Percentiles rank a stretch among this genome's conserved stretches.
These are phyloP conservation scores for Dolichallabes microphthalmus DNA, from an alignment of 2,113 vertebrate species.

Conservation along the genomic window DNA sequence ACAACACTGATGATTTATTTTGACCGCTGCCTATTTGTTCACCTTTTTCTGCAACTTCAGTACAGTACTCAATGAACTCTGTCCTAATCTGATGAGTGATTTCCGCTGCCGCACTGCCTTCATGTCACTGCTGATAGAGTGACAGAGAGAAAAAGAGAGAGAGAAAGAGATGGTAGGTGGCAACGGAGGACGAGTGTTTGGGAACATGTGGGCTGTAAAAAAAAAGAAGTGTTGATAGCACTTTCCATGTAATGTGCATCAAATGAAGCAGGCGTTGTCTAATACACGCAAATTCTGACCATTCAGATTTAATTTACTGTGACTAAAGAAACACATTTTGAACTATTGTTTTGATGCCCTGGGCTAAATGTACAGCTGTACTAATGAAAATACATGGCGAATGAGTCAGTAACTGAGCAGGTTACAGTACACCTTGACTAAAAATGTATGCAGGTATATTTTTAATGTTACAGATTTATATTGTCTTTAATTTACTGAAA, in stretches of 20 bases:
- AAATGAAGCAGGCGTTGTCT: not conserved
- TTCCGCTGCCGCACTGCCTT: constrained; percentile 44
- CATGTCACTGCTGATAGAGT: constrained; percentile 30
- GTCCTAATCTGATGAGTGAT: constrained; percentile 36
- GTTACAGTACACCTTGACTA: not conserved
- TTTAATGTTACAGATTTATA: not conserved
- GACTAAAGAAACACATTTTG: not conserved
- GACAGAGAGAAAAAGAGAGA: constrained; percentile 11
- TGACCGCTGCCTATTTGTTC: constrained; percentile 36
- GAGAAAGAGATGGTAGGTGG: constrained; percentile 21
- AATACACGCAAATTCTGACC: not conserved
- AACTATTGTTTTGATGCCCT: not conserved
- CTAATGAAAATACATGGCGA: not conserved
- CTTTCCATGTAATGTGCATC: constrained; percentile 27
- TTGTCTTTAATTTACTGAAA: not conserved
- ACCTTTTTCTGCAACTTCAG: constrained; percentile 30
- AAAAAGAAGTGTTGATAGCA: constrained; percentile 28
- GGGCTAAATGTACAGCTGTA: not conserved
- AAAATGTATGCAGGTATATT: not conserved
- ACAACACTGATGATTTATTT: constrained; percentile 43
- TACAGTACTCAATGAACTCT: constrained; percentile 38
- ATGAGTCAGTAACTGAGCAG: not conserved
- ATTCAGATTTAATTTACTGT: not conserved
- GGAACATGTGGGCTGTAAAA: constrained; percentile 44
- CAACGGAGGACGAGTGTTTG: constrained; percentile 24